Evolutionary conservation across 2,888 invertebrate genomes (phyloP).

Genomic region (Itoplectis maculator): DNA sequence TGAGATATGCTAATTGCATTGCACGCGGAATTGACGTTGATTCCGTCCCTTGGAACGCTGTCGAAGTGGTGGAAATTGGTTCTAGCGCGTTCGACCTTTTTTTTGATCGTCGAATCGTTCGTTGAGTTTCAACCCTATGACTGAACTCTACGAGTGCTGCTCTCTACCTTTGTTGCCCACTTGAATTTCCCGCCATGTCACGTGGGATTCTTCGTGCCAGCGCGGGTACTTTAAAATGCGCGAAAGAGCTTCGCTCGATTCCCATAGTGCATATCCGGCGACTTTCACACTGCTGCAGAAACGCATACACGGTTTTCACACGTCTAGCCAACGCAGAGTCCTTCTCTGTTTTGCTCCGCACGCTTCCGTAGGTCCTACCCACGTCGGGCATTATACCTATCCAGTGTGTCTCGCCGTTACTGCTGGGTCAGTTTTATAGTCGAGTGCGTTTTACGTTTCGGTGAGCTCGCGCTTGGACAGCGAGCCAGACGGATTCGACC

Average conservation of each 20-base stretch:
- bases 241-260: conserved; percentile 21
- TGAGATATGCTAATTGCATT: background rate
- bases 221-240: conserved; percentile 9
- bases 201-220: background rate
- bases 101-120: conserved; percentile 66
- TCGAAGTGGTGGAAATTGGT: conserved; percentile 71
- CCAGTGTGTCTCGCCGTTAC: conserved; percentile 30
- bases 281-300: conserved; percentile 12
- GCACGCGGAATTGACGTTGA: conserved; percentile 60
- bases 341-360: background rate
- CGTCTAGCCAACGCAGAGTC: background rate
- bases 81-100: conserved; percentile 61
- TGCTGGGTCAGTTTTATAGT: conserved; percentile 66
- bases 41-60: conserved; percentile 69
- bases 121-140: background rate
- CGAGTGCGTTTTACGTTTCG: conserved; percentile 60
- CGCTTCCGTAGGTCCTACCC: background rate
- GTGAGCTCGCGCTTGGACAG: conserved; percentile 32
- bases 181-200: no score
- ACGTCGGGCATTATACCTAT: background rate
- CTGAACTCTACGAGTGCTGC: background rate
- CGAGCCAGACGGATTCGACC: background rate
- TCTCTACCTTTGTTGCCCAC: background rate
- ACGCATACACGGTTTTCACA: conserved; percentile 6
- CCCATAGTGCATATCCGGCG: background rate